These are phyloP conservation scores for Drosophila lacertosa DNA, from an alignment of 1,140 invertebrate genomes.

Conservation along the genomic window DNA sequence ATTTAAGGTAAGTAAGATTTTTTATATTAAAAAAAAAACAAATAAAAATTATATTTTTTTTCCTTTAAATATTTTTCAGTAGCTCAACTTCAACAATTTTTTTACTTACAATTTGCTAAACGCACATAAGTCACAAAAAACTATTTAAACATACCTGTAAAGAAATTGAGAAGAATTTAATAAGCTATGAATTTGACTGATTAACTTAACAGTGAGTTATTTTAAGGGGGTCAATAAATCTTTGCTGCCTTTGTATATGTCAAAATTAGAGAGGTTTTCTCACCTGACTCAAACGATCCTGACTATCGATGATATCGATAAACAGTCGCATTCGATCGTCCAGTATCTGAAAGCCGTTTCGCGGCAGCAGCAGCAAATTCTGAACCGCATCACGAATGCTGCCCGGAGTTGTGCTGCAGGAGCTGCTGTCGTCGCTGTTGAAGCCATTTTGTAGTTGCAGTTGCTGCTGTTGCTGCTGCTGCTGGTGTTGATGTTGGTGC, in stretches of 20 bases:
- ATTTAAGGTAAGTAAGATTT: too few relatives aligned
- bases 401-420: slow-evolving; percentile 85
- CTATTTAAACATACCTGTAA: slow-evolving; percentile 51
- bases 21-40: too few relatives aligned
- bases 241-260: slow-evolving; percentile 12
- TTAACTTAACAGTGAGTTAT: slow-evolving; percentile 3
- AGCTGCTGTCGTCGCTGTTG: slow-evolving; percentile 78
- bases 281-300: slow-evolving; percentile 92
- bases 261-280: slow-evolving; percentile 18
- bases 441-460: slow-evolving; percentile 66
- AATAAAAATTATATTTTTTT: too few relatives aligned
- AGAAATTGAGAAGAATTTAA: neutral
- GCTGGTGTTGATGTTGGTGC: slow-evolving; percentile 34
- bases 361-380: slow-evolving; percentile 87
- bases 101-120: slow-evolving; percentile 5
- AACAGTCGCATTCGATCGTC: slow-evolving; percentile 91
- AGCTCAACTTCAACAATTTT: too few relatives aligned
- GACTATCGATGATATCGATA: slow-evolving; percentile 91
- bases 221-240: neutral
- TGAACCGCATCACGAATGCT: slow-evolving; percentile 88
- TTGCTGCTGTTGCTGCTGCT: slow-evolving; percentile 44
- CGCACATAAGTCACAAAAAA: too few relatives aligned
- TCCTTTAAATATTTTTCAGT: too few relatives aligned
- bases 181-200: too few relatives aligned
- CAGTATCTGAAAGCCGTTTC: slow-evolving; percentile 90